Percentiles rank a stretch among this genome's conserved stretches.
phyloP scores from a whole-genome alignment of 2,888 invertebrate species.

The Cantharis lateralis region DNA sequence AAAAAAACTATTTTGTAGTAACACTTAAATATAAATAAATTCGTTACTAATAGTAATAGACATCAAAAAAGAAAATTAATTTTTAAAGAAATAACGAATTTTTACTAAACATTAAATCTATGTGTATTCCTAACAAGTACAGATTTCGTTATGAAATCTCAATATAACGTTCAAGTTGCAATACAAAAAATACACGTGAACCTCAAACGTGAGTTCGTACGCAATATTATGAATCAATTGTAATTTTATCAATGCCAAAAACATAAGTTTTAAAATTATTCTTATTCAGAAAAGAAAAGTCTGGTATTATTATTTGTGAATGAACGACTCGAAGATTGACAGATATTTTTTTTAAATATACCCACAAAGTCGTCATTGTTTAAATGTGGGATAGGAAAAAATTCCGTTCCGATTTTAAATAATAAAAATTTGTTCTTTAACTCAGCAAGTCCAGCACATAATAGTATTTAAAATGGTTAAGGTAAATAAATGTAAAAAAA shows the following conservation, averaged over 20 bases:
- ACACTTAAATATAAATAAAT: not conserved
- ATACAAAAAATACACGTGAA: conserved; percentile 10
- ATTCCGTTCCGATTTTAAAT: too few species aligned
- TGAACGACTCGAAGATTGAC: not conserved
- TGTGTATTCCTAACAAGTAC: not conserved
- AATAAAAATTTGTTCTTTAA: too few species aligned
- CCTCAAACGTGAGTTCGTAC: conserved; percentile 17
- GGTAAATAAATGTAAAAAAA: not conserved
- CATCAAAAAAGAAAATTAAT: not conserved
- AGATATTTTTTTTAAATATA: not conserved
- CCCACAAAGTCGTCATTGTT: not conserved
- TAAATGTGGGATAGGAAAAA: too few species aligned
- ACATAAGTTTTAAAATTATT: not conserved
- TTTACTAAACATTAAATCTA: not conserved
- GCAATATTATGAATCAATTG: not conserved
- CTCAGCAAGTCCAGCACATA: too few species aligned
- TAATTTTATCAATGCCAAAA: not conserved
- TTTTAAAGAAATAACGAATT: not conserved
- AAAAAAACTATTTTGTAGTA: not conserved
- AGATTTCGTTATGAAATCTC: not conserved
- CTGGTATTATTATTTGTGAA: not conserved
- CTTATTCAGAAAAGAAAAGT: not conserved
- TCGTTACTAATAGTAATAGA: not conserved
- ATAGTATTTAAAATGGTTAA: too few species aligned
- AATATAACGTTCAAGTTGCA: not conserved